Evolutionary conservation across 2,113 vertebrate genomes (phyloP).

Genomic region (Alligator sinensis): DNA sequence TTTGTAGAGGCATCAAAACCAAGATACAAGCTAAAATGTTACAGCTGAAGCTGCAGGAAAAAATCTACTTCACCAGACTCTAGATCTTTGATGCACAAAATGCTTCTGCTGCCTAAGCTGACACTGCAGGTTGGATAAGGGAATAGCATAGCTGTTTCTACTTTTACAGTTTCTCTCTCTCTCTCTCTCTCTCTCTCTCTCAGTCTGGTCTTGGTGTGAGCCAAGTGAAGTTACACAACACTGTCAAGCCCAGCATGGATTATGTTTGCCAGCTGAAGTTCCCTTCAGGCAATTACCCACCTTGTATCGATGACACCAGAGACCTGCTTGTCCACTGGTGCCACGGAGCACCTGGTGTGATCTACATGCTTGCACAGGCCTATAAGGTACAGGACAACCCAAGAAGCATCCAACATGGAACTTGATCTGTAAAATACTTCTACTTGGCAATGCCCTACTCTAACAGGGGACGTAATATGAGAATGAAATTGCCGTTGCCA

Average conservation of each 20-base stretch:
- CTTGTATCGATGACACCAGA: constrained; percentile 88
- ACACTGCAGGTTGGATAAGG: background rate
- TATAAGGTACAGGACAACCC: constrained; percentile 83
- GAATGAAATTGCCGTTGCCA: background rate
- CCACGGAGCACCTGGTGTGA: constrained; percentile 91
- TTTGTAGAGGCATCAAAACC: background rate
- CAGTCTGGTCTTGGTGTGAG: constrained; percentile 80
- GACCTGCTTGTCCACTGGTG: constrained; percentile 97
- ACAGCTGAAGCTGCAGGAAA: background rate
- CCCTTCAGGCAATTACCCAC: constrained; percentile 92
- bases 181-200: background rate
- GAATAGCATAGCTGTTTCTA: background rate
- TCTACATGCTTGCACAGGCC: constrained; percentile 96
- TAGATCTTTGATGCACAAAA: background rate
- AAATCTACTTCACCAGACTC: background rate
- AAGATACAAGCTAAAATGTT: background rate
- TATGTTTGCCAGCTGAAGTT: constrained; percentile 90
- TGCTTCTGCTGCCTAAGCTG: background rate
- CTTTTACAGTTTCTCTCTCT: constrained; percentile 4
- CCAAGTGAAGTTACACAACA: constrained; percentile 79
- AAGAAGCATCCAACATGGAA: background rate
- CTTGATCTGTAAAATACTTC: background rate
- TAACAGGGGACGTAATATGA: background rate
- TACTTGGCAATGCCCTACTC: background rate
- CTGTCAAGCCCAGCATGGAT: constrained; percentile 93